Percentiles rank a stretch among this genome's conserved stretches.
Conservation (phyloP, 2,888 invertebrate genomes). For the Iphiclides podalirius region DNA sequence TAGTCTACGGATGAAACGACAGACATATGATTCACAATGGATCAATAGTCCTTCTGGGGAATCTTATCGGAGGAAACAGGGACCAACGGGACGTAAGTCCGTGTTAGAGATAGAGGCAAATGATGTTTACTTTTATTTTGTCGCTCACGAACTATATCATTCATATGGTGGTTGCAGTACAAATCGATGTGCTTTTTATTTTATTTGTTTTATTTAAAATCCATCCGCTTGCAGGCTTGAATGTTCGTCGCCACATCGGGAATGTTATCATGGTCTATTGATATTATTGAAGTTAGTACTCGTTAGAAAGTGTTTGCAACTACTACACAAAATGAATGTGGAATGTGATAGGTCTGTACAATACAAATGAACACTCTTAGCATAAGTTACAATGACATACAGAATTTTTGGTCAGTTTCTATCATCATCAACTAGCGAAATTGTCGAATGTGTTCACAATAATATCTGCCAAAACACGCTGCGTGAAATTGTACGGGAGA, state of each 20-base stretch:
- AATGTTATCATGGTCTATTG: constrained; percentile 71
- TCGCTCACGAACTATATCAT: constrained; percentile 32
- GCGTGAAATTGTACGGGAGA: constrained; percentile 33
- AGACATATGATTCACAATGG: constrained; percentile 64
- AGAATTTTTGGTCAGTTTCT: constrained; percentile 10
- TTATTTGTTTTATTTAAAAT: constrained; percentile 44
- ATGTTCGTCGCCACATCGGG: constrained; percentile 64
- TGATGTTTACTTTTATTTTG: constrained; percentile 31
- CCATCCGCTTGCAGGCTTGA: constrained; percentile 74
- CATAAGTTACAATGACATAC: constrained; percentile 5
- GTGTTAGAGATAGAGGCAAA: constrained; percentile 42
- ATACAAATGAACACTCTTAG: constrained; percentile 42
- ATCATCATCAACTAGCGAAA: constrained; percentile 22
- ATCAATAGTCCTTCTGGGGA: constrained; percentile 58
- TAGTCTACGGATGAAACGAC: constrained; percentile 68
- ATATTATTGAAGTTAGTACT: constrained; percentile 33
- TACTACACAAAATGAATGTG: constrained; percentile 52
- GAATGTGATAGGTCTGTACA: constrained; percentile 66
- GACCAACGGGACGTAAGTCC: constrained; percentile 83
- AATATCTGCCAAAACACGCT: constrained; percentile 42
- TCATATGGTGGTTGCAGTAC: constrained; percentile 68
- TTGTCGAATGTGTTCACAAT: constrained; percentile 47
- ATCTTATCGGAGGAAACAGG: constrained; percentile 83
- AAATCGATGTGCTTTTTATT: constrained; percentile 74
- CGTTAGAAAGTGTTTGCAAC: constrained; percentile 45